A percentile compares a stretch with the other conserved stretches of the same genome.
Evolutionary conservation across 2,888 invertebrate species (phyloP).

Genomic region (Limnephilus marmoratus): DNA sequence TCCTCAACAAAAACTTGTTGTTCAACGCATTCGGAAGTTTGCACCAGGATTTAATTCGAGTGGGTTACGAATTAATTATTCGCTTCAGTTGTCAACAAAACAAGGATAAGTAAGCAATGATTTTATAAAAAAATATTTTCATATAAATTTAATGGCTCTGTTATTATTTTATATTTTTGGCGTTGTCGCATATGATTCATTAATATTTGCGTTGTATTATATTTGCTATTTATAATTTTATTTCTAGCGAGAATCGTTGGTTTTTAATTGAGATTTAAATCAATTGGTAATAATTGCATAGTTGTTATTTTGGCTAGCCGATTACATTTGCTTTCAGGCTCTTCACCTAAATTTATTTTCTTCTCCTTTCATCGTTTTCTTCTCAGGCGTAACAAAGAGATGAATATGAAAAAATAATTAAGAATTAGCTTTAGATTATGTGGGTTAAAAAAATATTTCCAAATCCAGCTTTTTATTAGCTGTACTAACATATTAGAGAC

Average conservation of each 20-base stretch:
- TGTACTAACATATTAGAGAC: too few relatives aligned
- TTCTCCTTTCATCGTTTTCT: background rate
- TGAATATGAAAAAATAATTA: background rate
- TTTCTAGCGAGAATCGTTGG: background rate
- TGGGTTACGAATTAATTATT: background rate
- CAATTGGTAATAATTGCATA: background rate
- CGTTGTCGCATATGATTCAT: background rate
- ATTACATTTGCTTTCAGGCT: background rate
- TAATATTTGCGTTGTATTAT: background rate
- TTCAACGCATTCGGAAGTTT: background rate
- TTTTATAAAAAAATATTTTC: background rate
- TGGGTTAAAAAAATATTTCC: too few relatives aligned
- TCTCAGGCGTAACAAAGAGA: background rate
- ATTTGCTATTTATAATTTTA: background rate
- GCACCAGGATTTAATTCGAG: background rate
- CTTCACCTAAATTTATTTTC: background rate
- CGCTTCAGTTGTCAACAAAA: background rate
- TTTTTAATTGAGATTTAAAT: background rate
- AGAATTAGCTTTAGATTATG: too few relatives aligned
- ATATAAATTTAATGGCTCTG: background rate
- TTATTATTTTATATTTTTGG: background rate
- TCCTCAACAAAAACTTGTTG: background rate
- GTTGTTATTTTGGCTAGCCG: background rate
- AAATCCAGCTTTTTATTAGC: too few relatives aligned
- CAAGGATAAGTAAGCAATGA: background rate